Percentiles rank a stretch among this genome's conserved stretches.
phyloP scores from a whole-genome alignment of 2,797 vertebrate genomes.

The Gila robusta region DNA sequence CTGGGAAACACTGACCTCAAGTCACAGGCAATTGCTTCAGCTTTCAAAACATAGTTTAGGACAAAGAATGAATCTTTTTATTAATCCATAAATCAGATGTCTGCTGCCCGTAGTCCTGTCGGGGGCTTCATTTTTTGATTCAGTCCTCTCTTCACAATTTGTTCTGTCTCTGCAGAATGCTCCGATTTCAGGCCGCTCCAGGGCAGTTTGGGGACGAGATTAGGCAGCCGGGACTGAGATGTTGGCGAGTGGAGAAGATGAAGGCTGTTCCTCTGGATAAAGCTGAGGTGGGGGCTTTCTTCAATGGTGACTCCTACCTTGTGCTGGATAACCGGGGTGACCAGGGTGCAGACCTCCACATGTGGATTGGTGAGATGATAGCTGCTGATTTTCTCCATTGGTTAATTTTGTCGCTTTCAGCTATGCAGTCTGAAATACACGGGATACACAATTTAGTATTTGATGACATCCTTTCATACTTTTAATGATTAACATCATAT shows the following conservation, averaged over 20 bases:
- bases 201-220: constrained; percentile 79
- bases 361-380: constrained; percentile 87
- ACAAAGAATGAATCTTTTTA: not conserved
- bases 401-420: not conserved
- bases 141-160: not conserved
- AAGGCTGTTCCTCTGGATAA: constrained; percentile 79
- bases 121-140: not conserved
- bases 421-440: not conserved
- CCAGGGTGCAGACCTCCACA: constrained; percentile 82
- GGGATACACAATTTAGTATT: not conserved
- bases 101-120: not conserved
- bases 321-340: constrained; percentile 84
- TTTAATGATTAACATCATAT: not conserved
- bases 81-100: not conserved
- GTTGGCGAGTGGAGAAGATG: constrained; percentile 92
- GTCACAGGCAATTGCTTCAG: not conserved
- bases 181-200: constrained; percentile 72
- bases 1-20: not conserved
- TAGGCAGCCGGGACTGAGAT: constrained; percentile 75
- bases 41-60: not conserved
- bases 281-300: constrained; percentile 84
- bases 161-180: constrained; percentile 73
- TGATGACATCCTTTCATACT: not conserved
- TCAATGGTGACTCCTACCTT: constrained; percentile 89
- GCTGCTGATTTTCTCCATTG: not conserved